phyloP scores from a whole-genome alignment of 2,888 invertebrate genomes.

The Caenorhabditis drosophilae region DNA sequence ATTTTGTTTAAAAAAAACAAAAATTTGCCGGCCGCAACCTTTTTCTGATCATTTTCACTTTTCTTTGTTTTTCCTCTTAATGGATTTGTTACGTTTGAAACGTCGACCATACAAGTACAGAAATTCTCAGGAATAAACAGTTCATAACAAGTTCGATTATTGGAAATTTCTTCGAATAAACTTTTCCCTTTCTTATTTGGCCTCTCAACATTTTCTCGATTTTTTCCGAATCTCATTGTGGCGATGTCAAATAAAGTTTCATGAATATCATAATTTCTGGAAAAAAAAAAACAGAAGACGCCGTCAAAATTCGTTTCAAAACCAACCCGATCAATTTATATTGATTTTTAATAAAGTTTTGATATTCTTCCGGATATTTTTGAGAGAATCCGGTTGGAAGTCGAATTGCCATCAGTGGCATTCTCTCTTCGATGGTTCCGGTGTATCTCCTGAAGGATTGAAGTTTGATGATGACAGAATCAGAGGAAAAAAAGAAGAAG shows the following conservation, averaged over 20 bases:
- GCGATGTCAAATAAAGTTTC: not conserved
- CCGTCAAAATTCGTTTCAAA: too few species aligned
- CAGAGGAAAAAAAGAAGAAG: too few species aligned
- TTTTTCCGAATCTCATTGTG: not conserved
- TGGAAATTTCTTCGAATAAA: conserved; percentile 1
- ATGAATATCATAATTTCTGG: conserved; percentile 2
- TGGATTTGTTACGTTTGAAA: conserved; percentile 7
- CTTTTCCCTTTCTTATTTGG: not conserved
- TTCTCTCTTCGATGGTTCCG: conserved; percentile 69
- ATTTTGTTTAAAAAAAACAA: too few species aligned
- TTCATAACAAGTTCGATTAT: not conserved
- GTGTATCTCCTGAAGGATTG: conserved; percentile 17
- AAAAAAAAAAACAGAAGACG: too few species aligned
- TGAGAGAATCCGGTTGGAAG: conserved; percentile 68
- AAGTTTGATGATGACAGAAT: too few species aligned
- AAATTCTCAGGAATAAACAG: not conserved
- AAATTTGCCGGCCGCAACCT: too few species aligned
- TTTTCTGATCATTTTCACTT: conserved; percentile 10
- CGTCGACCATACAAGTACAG: conserved; percentile 4
- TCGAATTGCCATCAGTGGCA: conserved; percentile 70
- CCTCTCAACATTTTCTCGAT: too few species aligned
- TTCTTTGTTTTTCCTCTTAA: conserved; percentile 11
- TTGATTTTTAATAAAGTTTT: conserved; percentile 38
- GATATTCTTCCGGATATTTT: conserved; percentile 52
- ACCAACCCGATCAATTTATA: conserved; percentile 45